phyloP scores from a whole-genome alignment of 2,113 vertebrate genomes.

The Mormyrus iriodes region DNA sequence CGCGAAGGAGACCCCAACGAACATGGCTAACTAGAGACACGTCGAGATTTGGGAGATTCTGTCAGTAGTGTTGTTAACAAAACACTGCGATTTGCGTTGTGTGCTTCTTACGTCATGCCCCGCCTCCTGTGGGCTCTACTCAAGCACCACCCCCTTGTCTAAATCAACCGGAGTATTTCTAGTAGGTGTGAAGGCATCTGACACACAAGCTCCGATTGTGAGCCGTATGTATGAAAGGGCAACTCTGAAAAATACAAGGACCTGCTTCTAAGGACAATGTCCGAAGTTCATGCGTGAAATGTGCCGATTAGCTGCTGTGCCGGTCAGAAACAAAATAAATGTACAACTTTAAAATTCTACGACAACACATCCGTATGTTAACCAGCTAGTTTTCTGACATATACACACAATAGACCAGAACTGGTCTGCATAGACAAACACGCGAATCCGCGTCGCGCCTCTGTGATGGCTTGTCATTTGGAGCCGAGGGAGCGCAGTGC shows the following conservation, averaged over 20 bases:
- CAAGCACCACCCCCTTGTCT: not conserved
- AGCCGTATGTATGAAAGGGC: not conserved
- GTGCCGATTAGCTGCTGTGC: not conserved
- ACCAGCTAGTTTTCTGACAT: not conserved
- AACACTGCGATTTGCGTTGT: not conserved
- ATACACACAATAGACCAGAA: not conserved
- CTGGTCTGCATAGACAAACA: not conserved
- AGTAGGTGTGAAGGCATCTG: not conserved
- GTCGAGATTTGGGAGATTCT: not conserved
- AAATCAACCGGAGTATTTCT: not conserved
- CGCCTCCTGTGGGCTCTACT: not conserved
- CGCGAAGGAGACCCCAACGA: not conserved
- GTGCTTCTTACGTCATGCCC: not conserved
- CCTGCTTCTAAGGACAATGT: not conserved
- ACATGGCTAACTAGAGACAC: not conserved
- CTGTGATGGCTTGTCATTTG: not conserved
- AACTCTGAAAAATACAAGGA: not conserved
- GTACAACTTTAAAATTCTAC: not conserved
- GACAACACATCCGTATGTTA: not conserved
- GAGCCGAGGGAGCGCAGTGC: not conserved
- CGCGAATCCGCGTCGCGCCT: not conserved
- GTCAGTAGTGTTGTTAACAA: not conserved
- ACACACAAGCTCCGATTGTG: not conserved
- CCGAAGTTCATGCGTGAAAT: not conserved
- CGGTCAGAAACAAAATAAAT: not conserved